Percentiles rank a stretch among this genome's conserved stretches.
These are phyloP conservation scores for Pogona vitticeps DNA, from an alignment of 2,113 vertebrate species.

Conservation along the genomic window DNA sequence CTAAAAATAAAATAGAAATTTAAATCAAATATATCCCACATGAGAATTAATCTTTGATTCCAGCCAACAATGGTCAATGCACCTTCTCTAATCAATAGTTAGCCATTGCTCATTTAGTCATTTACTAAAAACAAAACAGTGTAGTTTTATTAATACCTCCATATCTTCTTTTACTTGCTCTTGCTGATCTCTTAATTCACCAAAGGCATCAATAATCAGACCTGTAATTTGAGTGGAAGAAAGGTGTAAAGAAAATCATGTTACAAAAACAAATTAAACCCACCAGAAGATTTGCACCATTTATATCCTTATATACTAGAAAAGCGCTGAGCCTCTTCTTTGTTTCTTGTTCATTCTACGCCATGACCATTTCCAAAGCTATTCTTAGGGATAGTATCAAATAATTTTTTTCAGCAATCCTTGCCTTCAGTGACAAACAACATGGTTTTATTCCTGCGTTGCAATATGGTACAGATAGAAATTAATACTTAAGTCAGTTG, in stretches of 20 bases:
- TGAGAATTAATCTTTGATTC: not conserved
- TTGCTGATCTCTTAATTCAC: conserved; percentile 97
- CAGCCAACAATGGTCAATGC: not conserved
- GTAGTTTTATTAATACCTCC: conserved; percentile 82
- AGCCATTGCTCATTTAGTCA: not conserved
- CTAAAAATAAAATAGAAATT: conserved; percentile 71
- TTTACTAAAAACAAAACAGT: not conserved
- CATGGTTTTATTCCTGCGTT: no score
- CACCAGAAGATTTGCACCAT: not conserved
- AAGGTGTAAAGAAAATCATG: not conserved
- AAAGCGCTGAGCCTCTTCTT: not conserved
- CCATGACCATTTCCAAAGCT: no score
- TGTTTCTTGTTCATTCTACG: no score
- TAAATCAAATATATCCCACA: conserved; percentile 11
- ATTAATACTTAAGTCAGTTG: no score
- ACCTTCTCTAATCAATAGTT: not conserved
- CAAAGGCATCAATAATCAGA: conserved; percentile 98
- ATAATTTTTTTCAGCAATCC: no score
- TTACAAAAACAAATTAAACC: not conserved
- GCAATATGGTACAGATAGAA: no score
- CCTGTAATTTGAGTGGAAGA: conserved; percentile 75
- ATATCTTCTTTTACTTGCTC: conserved; percentile 98
- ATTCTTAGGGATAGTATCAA: no score
- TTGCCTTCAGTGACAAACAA: no score
- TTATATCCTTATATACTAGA: not conserved